These are phyloP conservation scores for Marronus borbonicus DNA, from an alignment of 2,888 invertebrate species.

Conservation along the genomic window DNA sequence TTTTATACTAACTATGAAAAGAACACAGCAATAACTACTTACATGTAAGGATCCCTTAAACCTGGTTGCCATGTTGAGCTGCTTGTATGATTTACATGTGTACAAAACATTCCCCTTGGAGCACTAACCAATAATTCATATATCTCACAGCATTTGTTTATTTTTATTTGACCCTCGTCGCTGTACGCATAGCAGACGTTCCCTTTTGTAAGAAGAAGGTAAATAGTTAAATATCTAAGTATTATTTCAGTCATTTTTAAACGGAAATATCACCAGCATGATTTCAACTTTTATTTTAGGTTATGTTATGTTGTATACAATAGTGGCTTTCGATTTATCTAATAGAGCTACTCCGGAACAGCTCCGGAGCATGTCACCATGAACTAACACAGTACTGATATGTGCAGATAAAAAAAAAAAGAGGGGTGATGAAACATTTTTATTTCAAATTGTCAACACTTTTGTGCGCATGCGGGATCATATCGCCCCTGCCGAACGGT, in stretches of 20 bases:
- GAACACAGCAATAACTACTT: conserved; percentile 53
- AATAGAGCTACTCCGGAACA: no score
- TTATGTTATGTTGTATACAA: conserved; percentile 19
- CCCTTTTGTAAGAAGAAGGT: conserved; percentile 10
- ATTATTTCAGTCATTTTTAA: conserved; percentile 41
- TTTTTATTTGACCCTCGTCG: conserved; percentile 68
- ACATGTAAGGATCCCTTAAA: conserved; percentile 62
- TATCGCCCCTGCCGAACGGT: no score
- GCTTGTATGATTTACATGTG: conserved; percentile 75
- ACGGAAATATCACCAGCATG: conserved; percentile 24
- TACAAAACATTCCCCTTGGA: conserved; percentile 71
- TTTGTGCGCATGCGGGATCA: no score
- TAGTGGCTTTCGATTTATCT: no score
- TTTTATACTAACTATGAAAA: conserved; percentile 20
- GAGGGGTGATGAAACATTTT: no score
- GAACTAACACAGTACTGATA: no score
- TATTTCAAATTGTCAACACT: no score
- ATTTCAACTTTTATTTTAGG: conserved; percentile 36
- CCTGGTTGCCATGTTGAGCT: conserved; percentile 75
- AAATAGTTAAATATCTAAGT: conserved; percentile 29
- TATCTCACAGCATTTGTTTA: conserved; percentile 87
- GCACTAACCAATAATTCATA: conserved; percentile 81
- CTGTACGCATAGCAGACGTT: conserved; percentile 30
- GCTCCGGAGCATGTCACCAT: no score
- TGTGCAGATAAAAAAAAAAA: background rate